Evolutionary conservation across 2,888 invertebrate genomes (phyloP).

Genomic region (Cosmia pyralina): DNA sequence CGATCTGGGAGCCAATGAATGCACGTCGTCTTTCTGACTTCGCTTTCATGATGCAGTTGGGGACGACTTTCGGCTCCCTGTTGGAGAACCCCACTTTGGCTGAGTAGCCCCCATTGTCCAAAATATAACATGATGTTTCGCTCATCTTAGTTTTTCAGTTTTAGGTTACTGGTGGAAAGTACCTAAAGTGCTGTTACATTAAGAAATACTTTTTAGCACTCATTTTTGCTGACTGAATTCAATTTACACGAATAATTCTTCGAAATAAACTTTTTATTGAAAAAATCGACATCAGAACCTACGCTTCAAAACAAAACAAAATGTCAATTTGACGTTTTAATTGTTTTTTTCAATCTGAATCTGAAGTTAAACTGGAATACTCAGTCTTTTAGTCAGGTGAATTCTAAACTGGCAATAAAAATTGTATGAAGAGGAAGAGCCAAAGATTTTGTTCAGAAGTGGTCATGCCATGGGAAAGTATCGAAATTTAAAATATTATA

Average conservation of each 20-base stretch:
- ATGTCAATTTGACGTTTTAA: slow-evolving; percentile 24
- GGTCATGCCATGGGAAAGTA: not conserved
- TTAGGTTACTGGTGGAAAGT: slow-evolving; percentile 69
- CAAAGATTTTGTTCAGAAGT: not conserved
- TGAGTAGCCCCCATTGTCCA: slow-evolving; percentile 97
- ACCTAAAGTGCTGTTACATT: not conserved
- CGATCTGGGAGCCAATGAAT: slow-evolving; percentile 97
- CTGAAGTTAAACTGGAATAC: not conserved
- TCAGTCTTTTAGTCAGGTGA: not conserved
- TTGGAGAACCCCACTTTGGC: slow-evolving; percentile 96
- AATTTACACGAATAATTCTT: not conserved
- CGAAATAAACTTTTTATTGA: not conserved
- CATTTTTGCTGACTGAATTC: slow-evolving; percentile 9
- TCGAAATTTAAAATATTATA: not conserved
- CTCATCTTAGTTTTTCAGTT: slow-evolving; percentile 72
- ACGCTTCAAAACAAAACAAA: slow-evolving; percentile 37
- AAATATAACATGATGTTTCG: slow-evolving; percentile 90
- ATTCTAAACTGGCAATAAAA: not conserved
- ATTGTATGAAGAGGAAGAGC: too few relatives aligned
- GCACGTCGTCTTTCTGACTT: slow-evolving; percentile 98
- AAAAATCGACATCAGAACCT: not conserved
- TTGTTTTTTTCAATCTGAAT: not conserved
- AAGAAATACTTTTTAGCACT: not conserved
- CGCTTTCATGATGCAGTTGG: slow-evolving; percentile 99
- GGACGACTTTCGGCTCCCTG: slow-evolving; percentile 93